Evolutionary conservation across 2,113 vertebrate species (phyloP), one percentile per base, ranked within the genome.

Genomic region (Limanda limanda): DNA sequence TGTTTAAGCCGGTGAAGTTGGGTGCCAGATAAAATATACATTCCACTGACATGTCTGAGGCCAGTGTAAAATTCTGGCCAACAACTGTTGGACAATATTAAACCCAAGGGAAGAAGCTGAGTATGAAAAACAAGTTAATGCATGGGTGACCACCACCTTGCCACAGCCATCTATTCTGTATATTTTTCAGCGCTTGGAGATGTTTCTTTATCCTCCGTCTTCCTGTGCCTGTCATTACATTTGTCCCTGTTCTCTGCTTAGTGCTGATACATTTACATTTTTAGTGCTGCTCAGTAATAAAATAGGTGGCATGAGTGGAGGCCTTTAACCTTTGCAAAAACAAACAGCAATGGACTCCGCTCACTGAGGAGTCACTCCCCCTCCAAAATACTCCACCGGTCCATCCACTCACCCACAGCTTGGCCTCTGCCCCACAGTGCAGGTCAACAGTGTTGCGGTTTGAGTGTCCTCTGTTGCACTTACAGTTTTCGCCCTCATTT

Each of bases 361-460:
- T 81, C 69, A 56, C 68, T 60, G 70, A 88, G 78, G 65, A 84
- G 74, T 76, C 75, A 60, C 61, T 70, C 56, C 61, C 31, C 47
- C 62, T 54, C 63, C 75, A 61, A 51, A 59, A 47, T 57, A 55
- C 70, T 64, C 64, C 67, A 58, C 27, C 60, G 61, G 80, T 84
- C 72, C 72, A 68, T 78, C 78, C 60, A 51, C 31, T 56, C 60
- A 24, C 64, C 47, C 82, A 71, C 84, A 84, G 77, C 78, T 81
- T 68, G 70, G 74, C 72, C 72, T 24, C 82, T 75, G 70, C 87
- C 88, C 84, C 93, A 94, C 93, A 93, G 92, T 93, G 92, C 90
- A 85, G 91, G 92, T 94, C 92, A 90, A 94, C 92, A 94, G 93
- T 94, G 91, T 91, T 87, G 83, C 85, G 93, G 93, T 94, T 92